Conservation (phyloP, 1,140 invertebrate genomes). For the Philotrypesis tridentata region DNA sequence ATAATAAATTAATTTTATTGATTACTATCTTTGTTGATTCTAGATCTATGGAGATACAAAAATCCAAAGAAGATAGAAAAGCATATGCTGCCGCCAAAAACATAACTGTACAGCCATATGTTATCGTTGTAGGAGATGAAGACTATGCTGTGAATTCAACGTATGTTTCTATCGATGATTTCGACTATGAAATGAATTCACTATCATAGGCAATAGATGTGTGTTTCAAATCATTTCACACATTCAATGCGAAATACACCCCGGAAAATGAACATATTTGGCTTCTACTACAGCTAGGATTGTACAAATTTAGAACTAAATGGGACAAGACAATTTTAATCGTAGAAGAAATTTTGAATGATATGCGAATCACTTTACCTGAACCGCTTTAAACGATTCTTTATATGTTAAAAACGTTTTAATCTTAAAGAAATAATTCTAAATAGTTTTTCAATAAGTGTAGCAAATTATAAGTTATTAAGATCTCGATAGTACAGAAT, state of each 20-base stretch:
- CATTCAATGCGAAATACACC: conserved; percentile 47
- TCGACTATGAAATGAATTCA: conserved; percentile 39
- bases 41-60: conserved; percentile 13
- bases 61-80: conserved; percentile 3
- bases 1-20: background rate
- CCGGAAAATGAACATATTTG: conserved; percentile 52
- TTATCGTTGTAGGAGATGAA: conserved; percentile 48
- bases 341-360: conserved; percentile 45
- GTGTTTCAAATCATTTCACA: conserved; percentile 53
- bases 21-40: no score
- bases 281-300: conserved; percentile 49
- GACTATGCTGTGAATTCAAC: conserved; percentile 28
- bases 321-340: conserved; percentile 50
- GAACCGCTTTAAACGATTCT: no score
- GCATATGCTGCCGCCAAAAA: background rate
- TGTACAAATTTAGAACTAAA: conserved; percentile 50
- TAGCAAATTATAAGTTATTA: no score
- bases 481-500: no score
- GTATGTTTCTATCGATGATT: conserved; percentile 43
- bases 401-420: background rate
- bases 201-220: conserved; percentile 49
- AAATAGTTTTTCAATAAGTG: background rate
- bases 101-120: conserved; percentile 44
- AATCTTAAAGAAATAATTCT: background rate
- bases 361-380: background rate